These are phyloP conservation scores for Oligia strigilis DNA, from an alignment of 2,888 invertebrate species.

Conservation along the genomic window DNA sequence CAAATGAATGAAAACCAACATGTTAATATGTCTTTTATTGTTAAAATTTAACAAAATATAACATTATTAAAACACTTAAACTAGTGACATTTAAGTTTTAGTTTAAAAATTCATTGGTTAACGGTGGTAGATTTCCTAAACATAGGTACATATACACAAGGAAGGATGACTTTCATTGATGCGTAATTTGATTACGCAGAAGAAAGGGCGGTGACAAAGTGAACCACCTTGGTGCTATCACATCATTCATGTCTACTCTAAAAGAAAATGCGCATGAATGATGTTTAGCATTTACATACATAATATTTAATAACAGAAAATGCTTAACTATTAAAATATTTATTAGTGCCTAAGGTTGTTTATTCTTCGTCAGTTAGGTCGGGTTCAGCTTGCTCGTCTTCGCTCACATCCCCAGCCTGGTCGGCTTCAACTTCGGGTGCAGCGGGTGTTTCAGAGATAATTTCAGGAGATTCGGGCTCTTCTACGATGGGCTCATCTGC, in stretches of 20 bases:
- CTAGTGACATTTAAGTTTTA: slow-evolving; percentile 80
- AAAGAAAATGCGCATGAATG: slow-evolving; percentile 76
- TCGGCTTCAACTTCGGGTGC: slow-evolving; percentile 75
- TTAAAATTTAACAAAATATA: slow-evolving; percentile 89
- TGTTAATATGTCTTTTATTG: slow-evolving; percentile 88
- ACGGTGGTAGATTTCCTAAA: slow-evolving; percentile 77
- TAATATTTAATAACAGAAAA: slow-evolving; percentile 70
- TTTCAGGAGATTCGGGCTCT: slow-evolving; percentile 87
- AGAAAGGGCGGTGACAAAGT: slow-evolving; percentile 76
- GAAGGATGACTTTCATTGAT: slow-evolving; percentile 76
- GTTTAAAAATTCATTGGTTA: slow-evolving; percentile 75
- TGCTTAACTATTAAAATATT: slow-evolving; percentile 73
- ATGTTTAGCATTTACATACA: slow-evolving; percentile 73
- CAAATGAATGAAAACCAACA: slow-evolving; percentile 47
- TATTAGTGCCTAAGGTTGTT: slow-evolving; percentile 57
- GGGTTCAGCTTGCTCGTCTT: slow-evolving; percentile 88
- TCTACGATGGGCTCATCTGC: slow-evolving; percentile 86
- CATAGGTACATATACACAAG: slow-evolving; percentile 55
- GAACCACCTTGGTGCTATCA: slow-evolving; percentile 76
- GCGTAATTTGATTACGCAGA: slow-evolving; percentile 84
- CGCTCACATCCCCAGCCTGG: slow-evolving; percentile 81
- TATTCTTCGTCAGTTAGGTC: slow-evolving; percentile 90
- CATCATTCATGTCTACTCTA: slow-evolving; percentile 79
- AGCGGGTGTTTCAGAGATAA: slow-evolving; percentile 73
- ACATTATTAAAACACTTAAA: slow-evolving; percentile 85